Evolutionary conservation across 2,888 invertebrate genomes (phyloP).

Genomic region (Oscheius onirici): DNA sequence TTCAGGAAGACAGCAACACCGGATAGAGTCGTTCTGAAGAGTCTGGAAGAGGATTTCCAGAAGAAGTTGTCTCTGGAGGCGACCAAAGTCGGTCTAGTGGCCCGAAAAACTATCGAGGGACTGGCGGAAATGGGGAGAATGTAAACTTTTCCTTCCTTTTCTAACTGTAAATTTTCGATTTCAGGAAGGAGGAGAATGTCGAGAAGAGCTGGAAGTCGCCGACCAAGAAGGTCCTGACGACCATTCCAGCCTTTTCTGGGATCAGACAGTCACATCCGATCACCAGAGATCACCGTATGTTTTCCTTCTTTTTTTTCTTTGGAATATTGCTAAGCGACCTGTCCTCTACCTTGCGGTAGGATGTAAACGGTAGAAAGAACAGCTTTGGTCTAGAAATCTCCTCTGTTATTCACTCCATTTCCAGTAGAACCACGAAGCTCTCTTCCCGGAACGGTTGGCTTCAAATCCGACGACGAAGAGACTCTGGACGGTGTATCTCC

Average conservation of each 20-base stretch:
- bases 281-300: background rate
- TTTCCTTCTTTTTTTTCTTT: background rate
- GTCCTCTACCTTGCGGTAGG: too few relatives aligned
- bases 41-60: conserved; percentile 3
- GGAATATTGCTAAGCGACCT: too few relatives aligned
- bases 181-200: background rate
- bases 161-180: background rate
- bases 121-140: conserved; percentile 8
- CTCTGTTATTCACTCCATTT: background rate
- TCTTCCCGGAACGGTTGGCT: background rate
- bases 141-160: background rate
- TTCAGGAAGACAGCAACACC: background rate
- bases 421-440: background rate
- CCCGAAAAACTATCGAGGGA: conserved; percentile 14
- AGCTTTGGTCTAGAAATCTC: too few relatives aligned
- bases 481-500: conserved; percentile 14
- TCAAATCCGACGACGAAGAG: conserved; percentile 4
- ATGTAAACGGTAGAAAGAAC: too few relatives aligned
- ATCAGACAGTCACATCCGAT: conserved; percentile 15
- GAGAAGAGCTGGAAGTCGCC: conserved; percentile 12
- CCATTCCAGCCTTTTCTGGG: conserved; percentile 2
- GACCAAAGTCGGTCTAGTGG: background rate
- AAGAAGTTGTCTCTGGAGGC: conserved; percentile 4
- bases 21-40: background rate
- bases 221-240: background rate